Base-by-base conservation (phyloP, 2,797 vertebrate genomes). In the Galagoides demidoff region DNA sequence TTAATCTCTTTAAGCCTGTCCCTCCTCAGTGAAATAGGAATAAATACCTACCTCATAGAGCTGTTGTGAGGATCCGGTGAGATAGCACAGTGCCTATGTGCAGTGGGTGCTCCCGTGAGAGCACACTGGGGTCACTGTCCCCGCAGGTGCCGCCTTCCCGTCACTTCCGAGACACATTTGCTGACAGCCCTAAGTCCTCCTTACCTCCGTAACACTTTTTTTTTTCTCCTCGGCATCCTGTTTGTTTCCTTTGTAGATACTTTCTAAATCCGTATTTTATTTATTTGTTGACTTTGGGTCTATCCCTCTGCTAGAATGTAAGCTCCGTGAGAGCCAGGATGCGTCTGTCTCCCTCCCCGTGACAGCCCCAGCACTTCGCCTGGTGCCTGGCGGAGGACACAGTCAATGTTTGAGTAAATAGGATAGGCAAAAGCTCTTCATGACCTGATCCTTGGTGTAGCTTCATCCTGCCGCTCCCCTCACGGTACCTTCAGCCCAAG, bases 21-120 rank as follows among this genome's bases (percentile, higher is more conserved):
- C 76, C 78, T 87, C 85, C 66, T 92, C 76, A 22, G 71, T 90
- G 49, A 95, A 89, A 39, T 64, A 89, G 89, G 86, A 91, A 34
- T 96, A 49, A 45, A 90, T 90, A 93, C 95, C 97, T 97, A 97
- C 97, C 96, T 98, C 97, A 94, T 89, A 93, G 95, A 83, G 89
- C 52, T n/a, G 39, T 82, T 10, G 52, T 87, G 92, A 95, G 94
- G 94, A 68, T 76, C 11, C 5, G 4, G 0, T 2, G 57, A 85
- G 85, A 73, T 13, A 66, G 90, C 81, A 37, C 77, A 27, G 77
- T 55, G 77, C 87, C 96, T 87, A 79, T 1, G 45, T 22, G 7
- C 19, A 10, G 7, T 5, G 55, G 37, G 37, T 52, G 31, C 64
- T 61, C 52, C 23, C 1, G 0, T n/a, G 14, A 59, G 52, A 78